A percentile compares a stretch with the other conserved stretches of the same genome.
These are phyloP conservation scores for Shargacucullia verbasci DNA, from an alignment of 2,888 invertebrate species.

Conservation along the genomic window DNA sequence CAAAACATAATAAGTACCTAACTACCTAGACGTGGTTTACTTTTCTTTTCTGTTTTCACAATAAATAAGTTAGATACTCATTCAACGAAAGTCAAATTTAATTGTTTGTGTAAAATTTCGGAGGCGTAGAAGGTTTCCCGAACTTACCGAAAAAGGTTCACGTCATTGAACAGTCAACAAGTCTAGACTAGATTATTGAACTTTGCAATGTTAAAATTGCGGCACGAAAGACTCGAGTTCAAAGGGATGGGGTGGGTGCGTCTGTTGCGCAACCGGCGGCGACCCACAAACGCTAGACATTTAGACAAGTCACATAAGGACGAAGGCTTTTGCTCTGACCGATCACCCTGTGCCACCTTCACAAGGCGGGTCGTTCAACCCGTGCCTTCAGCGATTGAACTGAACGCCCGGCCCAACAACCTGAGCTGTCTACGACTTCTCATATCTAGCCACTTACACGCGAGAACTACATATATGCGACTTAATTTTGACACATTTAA, in stretches of 20 bases:
- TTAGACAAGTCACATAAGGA: slow-evolving; percentile 74
- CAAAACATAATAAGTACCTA: no score
- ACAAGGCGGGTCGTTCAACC: slow-evolving; percentile 76
- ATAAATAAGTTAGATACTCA: no score
- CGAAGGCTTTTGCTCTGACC: slow-evolving; percentile 74
- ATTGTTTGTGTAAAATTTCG: no score
- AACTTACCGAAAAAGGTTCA: slow-evolving; percentile 38
- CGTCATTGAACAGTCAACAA: slow-evolving; percentile 69
- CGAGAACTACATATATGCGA: background rate
- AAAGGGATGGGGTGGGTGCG: slow-evolving; percentile 59
- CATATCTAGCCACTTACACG: slow-evolving; percentile 25
- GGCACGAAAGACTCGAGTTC: slow-evolving; percentile 61
- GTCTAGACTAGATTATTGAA: slow-evolving; percentile 77
- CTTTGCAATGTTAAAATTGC: slow-evolving; percentile 57
- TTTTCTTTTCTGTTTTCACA: no score
- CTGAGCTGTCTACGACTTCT: slow-evolving; percentile 48
- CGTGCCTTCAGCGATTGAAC: slow-evolving; percentile 47
- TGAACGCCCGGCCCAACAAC: slow-evolving; percentile 60
- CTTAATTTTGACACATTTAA: background rate
- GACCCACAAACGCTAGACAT: slow-evolving; percentile 73
- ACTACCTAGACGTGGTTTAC: no score
- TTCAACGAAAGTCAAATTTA: no score
- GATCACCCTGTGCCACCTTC: slow-evolving; percentile 79
- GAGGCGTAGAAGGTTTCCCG: slow-evolving; percentile 9
- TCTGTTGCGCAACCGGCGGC: slow-evolving; percentile 72